A percentile compares a stretch with the other conserved stretches of the same genome.
These are phyloP conservation scores for Glossophaga mutica DNA, from an alignment of 2,797 vertebrate genomes.

Conservation along the genomic window DNA sequence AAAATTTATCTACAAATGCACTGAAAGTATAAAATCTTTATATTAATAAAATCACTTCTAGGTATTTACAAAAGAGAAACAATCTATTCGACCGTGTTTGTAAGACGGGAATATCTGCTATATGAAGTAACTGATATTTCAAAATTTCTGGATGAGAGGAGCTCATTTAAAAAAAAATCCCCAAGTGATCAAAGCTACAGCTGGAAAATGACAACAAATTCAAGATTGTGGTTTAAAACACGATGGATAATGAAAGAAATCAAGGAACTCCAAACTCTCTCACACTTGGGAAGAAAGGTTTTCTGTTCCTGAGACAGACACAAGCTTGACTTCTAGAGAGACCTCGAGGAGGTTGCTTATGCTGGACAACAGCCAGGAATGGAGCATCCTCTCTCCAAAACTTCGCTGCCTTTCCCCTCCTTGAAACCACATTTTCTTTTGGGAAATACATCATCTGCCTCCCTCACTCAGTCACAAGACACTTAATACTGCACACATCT, in stretches of 20 bases:
- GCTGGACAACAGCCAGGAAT: slow-evolving; percentile 40
- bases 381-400: slow-evolving; percentile 55
- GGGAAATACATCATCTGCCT: neutral
- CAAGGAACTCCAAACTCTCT: slow-evolving; percentile 32
- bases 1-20: neutral
- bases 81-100: neutral
- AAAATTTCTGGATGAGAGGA: slow-evolving; percentile 42
- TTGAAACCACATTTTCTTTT: neutral
- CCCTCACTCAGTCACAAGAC: neutral
- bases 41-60: slow-evolving; percentile 36
- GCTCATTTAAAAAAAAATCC: neutral
- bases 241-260: slow-evolving; percentile 55
- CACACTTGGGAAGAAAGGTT: slow-evolving; percentile 1
- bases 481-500: neutral
- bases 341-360: neutral
- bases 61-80: slow-evolving; percentile 16
- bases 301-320: neutral
- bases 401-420: neutral
- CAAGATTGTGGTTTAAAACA: slow-evolving; percentile 66
- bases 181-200: neutral
- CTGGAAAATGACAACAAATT: slow-evolving; percentile 37
- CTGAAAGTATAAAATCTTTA: slow-evolving; percentile 50
- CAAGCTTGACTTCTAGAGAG: neutral
- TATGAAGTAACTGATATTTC: neutral
- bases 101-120: slow-evolving; percentile 10